phyloP scores from a whole-genome alignment of 2,797 vertebrate genomes.

The Odontamblyopus lacepedii region DNA sequence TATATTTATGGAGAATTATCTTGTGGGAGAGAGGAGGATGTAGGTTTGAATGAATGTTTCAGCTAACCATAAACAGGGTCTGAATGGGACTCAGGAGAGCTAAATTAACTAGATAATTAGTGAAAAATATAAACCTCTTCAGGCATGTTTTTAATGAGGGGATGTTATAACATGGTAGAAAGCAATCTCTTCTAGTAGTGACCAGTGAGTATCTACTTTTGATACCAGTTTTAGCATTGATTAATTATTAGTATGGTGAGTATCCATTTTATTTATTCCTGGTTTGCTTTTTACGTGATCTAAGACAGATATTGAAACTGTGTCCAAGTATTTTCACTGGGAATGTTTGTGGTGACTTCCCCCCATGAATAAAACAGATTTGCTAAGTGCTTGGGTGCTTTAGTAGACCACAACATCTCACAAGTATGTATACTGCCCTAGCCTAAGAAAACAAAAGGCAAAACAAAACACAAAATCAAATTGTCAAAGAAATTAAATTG shows the following conservation, averaged over 20 bases:
- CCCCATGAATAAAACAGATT: not conserved
- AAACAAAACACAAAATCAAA: not conserved
- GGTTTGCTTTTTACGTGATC: not conserved
- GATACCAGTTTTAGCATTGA: not conserved
- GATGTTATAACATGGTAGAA: too few species aligned
- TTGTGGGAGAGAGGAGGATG: too few species aligned
- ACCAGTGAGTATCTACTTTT: not conserved
- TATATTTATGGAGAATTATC: too few species aligned
- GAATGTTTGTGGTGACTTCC: not conserved
- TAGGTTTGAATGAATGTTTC: too few species aligned
- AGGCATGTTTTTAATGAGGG: too few species aligned
- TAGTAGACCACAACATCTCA: not conserved
- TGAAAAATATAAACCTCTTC: too few species aligned
- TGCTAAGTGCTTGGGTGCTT: not conserved
- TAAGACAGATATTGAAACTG: not conserved
- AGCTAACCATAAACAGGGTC: too few species aligned
- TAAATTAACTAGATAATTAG: too few species aligned
- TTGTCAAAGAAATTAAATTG: not conserved
- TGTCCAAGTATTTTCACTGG: not conserved
- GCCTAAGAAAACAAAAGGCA: not conserved
- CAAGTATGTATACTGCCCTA: not conserved
- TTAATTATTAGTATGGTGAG: not conserved
- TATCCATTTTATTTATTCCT: not conserved
- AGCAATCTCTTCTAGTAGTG: too few species aligned
- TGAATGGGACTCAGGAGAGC: too few species aligned